Base-by-base conservation (phyloP, 2,113 vertebrate species). In the Bubo blakistoni region DNA sequence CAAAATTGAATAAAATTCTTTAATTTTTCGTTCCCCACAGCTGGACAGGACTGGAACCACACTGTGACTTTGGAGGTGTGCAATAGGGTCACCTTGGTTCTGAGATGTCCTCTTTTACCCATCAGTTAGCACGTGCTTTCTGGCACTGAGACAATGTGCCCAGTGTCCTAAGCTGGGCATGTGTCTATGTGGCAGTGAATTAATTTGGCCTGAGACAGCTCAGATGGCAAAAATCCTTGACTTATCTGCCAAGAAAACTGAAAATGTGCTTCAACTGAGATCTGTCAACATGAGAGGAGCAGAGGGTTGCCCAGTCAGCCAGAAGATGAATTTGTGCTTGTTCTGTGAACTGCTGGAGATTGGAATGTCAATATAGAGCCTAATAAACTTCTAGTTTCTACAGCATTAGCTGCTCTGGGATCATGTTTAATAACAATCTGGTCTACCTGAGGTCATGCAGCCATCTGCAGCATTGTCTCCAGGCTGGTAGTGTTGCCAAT, bases 171-270 rank as follows among this genome's bases (percentile, higher is more conserved):
- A 80, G 62, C 81, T 70, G 89, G 77, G 11, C 8, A 20, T 15
- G 32, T 5, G 0, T 3, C 13, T 79, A 5, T 9, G 1, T 63
- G 78, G n/a, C 81, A 77, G 29, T 1, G 59, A 59, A 82, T 88
- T 83, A 34, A 62, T 67, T 62, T 88, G 92, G 77, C 76, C 87
- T 70, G n/a, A 85, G 84, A 72, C 7, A 47, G 74, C 92, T 94
- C 96, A 94, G 34, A 93, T 96, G 81, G 95, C 89, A 93, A 90
- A 96, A 95, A 63, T 19, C 91, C 81, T 63, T 81, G 30, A 57
- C 21, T 94, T 86, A 73, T 49, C 54, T 91, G 91, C 95, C 90
- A 94, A 62, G 67, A 94, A 86, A 82, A 76, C 89, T 77, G 86
- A 54, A 95, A 95, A 92, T 63, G 89, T 88, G 81, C 74, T 92